Evolutionary conservation across 2,888 invertebrate species (phyloP).

Genomic region (Villa cingulata): DNA sequence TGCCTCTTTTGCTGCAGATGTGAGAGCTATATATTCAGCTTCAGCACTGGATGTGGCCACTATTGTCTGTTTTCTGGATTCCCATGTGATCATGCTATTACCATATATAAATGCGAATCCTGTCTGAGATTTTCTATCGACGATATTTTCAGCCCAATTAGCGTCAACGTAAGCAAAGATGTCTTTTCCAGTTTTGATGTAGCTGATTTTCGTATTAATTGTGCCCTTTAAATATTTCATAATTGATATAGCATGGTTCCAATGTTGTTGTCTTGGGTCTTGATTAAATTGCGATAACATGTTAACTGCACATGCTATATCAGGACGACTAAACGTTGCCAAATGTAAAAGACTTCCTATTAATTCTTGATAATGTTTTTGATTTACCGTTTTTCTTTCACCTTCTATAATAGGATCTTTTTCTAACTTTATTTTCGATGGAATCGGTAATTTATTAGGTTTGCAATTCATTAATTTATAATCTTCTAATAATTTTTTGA

Average conservation of each 20-base stretch:
- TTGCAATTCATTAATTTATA: slow-evolving; percentile 5
- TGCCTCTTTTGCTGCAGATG: neutral
- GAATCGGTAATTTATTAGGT: slow-evolving; percentile 3
- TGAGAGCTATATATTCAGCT: slow-evolving; percentile 12
- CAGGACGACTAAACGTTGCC: slow-evolving; percentile 7
- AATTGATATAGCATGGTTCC: slow-evolving; percentile 2
- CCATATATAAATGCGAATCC: neutral
- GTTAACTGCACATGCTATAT: slow-evolving; percentile 7
- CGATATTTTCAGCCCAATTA: neutral
- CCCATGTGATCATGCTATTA: too few relatives aligned
- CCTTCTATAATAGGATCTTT: slow-evolving; percentile 8
- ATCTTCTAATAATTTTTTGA: slow-evolving; percentile 4
- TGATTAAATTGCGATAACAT: slow-evolving; percentile 7
- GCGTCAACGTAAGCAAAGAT: neutral
- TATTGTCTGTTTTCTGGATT: slow-evolving; percentile 4
- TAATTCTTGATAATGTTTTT: slow-evolving; percentile 8
- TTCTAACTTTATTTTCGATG: slow-evolving; percentile 6
- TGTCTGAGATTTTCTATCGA: too few relatives aligned
- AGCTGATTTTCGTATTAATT: slow-evolving; percentile 3
- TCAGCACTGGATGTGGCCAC: slow-evolving; percentile 13
- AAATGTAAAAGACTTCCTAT: slow-evolving; percentile 8
- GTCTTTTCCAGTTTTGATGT: neutral
- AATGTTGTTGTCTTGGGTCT: slow-evolving; percentile 9
- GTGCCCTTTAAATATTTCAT: slow-evolving; percentile 2
- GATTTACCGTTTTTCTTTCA: slow-evolving; percentile 6